Percentiles rank a stretch among this genome's conserved stretches.
Conservation (phyloP, 2,888 invertebrate genomes). For the Dryadula phaetusa region DNA sequence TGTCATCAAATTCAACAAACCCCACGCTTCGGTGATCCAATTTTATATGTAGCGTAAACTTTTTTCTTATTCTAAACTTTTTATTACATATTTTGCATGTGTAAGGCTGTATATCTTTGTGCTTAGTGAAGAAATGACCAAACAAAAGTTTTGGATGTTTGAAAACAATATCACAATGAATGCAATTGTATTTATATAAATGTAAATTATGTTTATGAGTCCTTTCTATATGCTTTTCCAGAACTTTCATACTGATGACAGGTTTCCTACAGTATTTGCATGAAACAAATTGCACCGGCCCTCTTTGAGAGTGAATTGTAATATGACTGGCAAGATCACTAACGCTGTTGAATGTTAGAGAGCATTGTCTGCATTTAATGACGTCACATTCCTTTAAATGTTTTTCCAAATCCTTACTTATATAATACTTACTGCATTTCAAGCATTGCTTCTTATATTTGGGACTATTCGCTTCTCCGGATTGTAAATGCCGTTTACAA, state of each 20-base stretch:
- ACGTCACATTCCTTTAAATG: conserved; percentile 58
- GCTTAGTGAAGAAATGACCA: conserved; percentile 63
- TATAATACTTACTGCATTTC: conserved; percentile 53
- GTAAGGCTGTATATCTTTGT: conserved; percentile 66
- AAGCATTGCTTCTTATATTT: conserved; percentile 47
- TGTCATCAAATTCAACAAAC: conserved; percentile 70
- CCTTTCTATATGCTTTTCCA: conserved; percentile 64
- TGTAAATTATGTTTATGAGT: conserved; percentile 57
- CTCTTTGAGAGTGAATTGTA: conserved; percentile 51
- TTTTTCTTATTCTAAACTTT: conserved; percentile 62
- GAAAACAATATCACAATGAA: conserved; percentile 59
- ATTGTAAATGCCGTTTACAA: conserved; percentile 42
- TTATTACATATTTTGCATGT: conserved; percentile 69
- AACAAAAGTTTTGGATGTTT: conserved; percentile 72
- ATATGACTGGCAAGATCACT: conserved; percentile 58
- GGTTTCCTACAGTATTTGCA: conserved; percentile 67
- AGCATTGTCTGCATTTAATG: conserved; percentile 61
- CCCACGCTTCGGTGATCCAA: conserved; percentile 66
- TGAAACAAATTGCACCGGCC: conserved; percentile 52
- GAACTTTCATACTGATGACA: conserved; percentile 56
- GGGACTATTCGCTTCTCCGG: background rate
- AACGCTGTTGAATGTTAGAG: conserved; percentile 54
- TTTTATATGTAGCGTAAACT: conserved; percentile 72
- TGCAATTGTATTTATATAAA: conserved; percentile 70
- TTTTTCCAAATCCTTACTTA: conserved; percentile 9